Evolutionary conservation across 2,113 vertebrate species (phyloP), one percentile per base, ranked within the genome.

Genomic region (Petrocephalus microphthalmus): DNA sequence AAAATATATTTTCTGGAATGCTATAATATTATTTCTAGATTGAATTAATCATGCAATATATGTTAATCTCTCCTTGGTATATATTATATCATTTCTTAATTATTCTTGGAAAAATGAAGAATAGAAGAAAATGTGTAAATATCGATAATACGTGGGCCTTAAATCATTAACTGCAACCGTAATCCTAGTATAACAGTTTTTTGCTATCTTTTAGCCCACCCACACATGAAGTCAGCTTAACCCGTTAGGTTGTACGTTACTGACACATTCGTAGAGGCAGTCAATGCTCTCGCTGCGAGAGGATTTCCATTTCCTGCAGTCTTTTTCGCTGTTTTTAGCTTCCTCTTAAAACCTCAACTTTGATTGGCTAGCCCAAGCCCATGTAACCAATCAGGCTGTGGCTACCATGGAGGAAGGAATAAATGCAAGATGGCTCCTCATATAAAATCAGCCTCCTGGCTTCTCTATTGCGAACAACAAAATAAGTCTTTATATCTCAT

Each of bases 361-460:
- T 92, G 92, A 98, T 98, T 97, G 97, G 97, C 89, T 94, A 89
- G 85, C 90, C 57, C 2, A 1, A 86, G 37, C 54, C 88, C 87
- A 91, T 90, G 91, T 93, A 96, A 93, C 97, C 97, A 98, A 98
- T 98, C 96, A 97, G 94, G 92, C 87, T 92, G 92, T 94, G 90
- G 94, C 96, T 97, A 94, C 95, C 93, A 95, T 96, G 95, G 96
- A 96, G 96, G 96, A 97, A 97, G 96, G 97, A 98, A 98, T 98
- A 98, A 97, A 98, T 97, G 96, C 97, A 98, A 98, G 97, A 98
- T 98, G 97, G 97, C 97, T 98, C 96, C 97, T 97, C 97, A 92
- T 98, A 98, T 98, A 98, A 98, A 98, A 96, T 95, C 97, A 97
- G 96, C 96, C 95, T 93, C 95, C 95, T 95, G 95, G 96, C 93